Percentiles rank a stretch among this genome's conserved stretches.
Evolutionary conservation across 2,797 vertebrate genomes (phyloP).

Genomic region (Neosilurus hyrtlii): DNA sequence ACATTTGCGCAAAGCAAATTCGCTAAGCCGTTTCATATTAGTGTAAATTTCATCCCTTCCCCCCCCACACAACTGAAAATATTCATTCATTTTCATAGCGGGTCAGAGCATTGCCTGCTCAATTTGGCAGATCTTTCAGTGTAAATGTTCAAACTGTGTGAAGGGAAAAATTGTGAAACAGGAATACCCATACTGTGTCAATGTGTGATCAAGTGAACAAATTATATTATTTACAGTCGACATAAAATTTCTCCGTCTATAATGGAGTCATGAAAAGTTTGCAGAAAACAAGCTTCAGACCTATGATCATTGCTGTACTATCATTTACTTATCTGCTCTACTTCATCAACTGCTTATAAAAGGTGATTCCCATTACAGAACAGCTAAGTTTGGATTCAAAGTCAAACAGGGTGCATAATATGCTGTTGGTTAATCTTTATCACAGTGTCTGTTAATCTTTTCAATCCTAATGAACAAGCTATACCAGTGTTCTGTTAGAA

Average conservation of each 20-base stretch:
- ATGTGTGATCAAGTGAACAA: slow-evolving; percentile 13
- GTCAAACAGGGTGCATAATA: neutral
- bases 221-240: slow-evolving; percentile 23
- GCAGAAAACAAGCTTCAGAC: neutral
- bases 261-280: neutral
- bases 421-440: neutral
- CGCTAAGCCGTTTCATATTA: slow-evolving; percentile 49
- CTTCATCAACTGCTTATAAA: neutral
- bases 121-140: slow-evolving; percentile 33
- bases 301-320: neutral
- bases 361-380: neutral
- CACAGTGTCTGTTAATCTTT: neutral
- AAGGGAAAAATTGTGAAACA: neutral
- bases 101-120: slow-evolving; percentile 36
- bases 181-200: slow-evolving; percentile 10
- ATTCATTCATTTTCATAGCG: slow-evolving; percentile 36
- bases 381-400: neutral
- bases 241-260: neutral
- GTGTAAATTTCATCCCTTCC: slow-evolving; percentile 45
- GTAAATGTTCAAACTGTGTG: slow-evolving; percentile 24
- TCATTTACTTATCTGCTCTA: neutral
- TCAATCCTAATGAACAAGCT: neutral
- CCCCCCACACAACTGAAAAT: slow-evolving; percentile 44
- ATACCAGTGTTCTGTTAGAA: neutral
- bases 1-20: slow-evolving; percentile 51